Evolutionary conservation across 1,140 invertebrate species (phyloP), one percentile per base, ranked within the genome.

Genomic region (Coelopa frigida): DNA sequence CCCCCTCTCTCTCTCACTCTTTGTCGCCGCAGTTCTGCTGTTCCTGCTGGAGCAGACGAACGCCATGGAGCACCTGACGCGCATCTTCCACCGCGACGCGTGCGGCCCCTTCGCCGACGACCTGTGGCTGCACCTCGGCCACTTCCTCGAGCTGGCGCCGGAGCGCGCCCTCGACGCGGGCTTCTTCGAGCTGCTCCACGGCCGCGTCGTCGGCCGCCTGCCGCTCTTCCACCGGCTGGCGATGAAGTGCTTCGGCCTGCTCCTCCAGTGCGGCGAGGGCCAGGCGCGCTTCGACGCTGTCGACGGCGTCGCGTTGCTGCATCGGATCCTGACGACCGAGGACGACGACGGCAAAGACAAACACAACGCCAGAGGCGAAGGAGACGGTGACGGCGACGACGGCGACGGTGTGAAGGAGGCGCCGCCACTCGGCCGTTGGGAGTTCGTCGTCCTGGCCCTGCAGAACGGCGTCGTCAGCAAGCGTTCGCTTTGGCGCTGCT

Each of bases 391-490:
- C n/a, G n/a, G n/a, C n/a, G n/a, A n/a, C n/a, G n/a, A n/a, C n/a
- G n/a, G n/a, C n/a, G n/a, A n/a, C n/a, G n/a, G n/a, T n/a, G n/a
- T n/a, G n/a, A n/a, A n/a, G n/a, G n/a, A n/a, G n/a, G n/a, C n/a
- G n/a, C n/a, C n/a, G n/a, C n/a, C n/a, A 4, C 15, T 49, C 15
- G 26, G 39, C 35, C 49, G 33, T 37, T 65, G 44, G 43, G 62
- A 66, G 33, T 54, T 51, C 14, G 14, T 56, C 4, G 27, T 59
- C 0, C 29, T 62, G 26, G 53, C 55, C 2, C 29, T 66, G 20
- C 37, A 57, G 38, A 53, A 62, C 41, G 62, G 59, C 1, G 43
- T 66, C 3, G 53, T 64, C n/a, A 57, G 59, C 49, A 66, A 66
- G 20, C 45, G 36, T 1, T 49, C 59, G 1, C 21, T 66, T 0